Percentiles rank a stretch among this genome's conserved stretches.
These are phyloP conservation scores for Liparis tanakae DNA, from an alignment of 2,797 vertebrate genomes.

Conservation along the genomic window DNA sequence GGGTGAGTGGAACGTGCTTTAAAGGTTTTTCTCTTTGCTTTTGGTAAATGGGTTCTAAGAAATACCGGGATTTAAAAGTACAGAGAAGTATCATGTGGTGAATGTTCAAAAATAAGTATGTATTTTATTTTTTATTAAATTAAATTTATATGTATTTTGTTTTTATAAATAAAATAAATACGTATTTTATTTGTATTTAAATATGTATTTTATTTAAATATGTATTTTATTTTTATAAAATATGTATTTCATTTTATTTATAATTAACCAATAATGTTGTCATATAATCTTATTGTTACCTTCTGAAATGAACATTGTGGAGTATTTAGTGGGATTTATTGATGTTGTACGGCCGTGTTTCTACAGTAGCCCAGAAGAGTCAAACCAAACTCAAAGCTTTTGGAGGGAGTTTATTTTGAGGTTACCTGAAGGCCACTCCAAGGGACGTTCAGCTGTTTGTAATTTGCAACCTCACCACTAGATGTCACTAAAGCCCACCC, in stretches of 20 bases:
- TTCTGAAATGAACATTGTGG: background rate
- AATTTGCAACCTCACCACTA: background rate
- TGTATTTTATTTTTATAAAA: too few species aligned
- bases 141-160: too few species aligned
- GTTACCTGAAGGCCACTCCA: background rate
- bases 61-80: background rate
- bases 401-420: too few species aligned
- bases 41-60: background rate
- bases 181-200: background rate
- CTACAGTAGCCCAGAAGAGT: background rate
- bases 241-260: background rate
- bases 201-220: too few species aligned
- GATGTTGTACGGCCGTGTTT: background rate
- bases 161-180: too few species aligned
- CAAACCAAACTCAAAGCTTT: background rate
- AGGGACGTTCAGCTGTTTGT: background rate
- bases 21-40: background rate
- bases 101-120: background rate
- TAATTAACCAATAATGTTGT: background rate
- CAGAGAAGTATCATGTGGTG: background rate
- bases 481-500: background rate
- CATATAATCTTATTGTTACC: background rate
- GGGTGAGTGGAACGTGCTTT: conserved; percentile 13
- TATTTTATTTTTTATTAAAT: too few species aligned
- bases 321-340: background rate